These are phyloP conservation scores for Telmatherina bonti DNA, from an alignment of 2,797 vertebrate genomes.

Conservation along the genomic window DNA sequence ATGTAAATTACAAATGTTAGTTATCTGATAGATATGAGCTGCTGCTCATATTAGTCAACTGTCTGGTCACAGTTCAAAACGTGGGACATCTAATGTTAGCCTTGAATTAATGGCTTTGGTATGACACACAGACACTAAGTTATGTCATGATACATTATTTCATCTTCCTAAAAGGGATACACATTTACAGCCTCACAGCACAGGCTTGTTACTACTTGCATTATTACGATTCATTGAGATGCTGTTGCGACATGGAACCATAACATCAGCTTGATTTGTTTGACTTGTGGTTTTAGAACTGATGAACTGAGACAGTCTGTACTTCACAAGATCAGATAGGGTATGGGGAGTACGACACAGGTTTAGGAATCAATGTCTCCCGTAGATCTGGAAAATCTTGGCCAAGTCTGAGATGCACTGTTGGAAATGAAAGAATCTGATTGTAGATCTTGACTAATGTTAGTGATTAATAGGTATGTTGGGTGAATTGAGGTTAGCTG, in stretches of 20 bases:
- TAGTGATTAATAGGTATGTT: neutral
- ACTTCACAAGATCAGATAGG: neutral
- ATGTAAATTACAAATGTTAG: neutral
- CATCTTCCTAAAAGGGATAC: conserved; percentile 19
- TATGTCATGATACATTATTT: conserved; percentile 7
- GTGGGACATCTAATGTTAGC: neutral
- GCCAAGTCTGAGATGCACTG: neutral
- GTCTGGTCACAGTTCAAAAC: neutral
- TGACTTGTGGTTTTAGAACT: conserved; percentile 17
- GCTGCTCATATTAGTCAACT: neutral
- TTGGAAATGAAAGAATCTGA: neutral
- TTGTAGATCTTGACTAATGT: neutral
- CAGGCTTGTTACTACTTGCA: conserved; percentile 60
- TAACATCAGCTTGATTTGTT: conserved; percentile 32
- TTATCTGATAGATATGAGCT: neutral
- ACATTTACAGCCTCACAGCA: conserved; percentile 14
- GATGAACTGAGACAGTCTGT: neutral
- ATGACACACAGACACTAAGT: conserved; percentile 16
- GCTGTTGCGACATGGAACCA: conserved; percentile 40
- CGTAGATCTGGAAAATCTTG: neutral
- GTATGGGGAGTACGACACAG: neutral
- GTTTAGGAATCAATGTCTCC: neutral
- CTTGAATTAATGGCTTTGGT: conserved; percentile 7
- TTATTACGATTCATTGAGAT: neutral
- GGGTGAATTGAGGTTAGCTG: neutral